These are phyloP conservation scores for Benthosema pterotum DNA, from an alignment of 2,797 vertebrate species.

Conservation along the genomic window DNA sequence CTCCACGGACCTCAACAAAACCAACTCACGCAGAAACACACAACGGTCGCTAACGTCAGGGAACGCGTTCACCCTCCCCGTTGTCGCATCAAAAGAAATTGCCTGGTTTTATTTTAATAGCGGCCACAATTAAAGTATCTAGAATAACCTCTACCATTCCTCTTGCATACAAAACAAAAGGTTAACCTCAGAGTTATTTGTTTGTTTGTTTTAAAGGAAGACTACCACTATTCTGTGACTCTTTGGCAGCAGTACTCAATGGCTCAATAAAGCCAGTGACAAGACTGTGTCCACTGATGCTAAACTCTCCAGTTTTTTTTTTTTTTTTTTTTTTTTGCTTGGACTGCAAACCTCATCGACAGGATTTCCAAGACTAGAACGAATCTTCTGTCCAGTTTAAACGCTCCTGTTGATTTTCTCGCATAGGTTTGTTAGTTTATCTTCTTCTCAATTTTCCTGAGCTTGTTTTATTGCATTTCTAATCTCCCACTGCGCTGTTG, in stretches of 20 bases:
- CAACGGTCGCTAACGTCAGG: too few species aligned
- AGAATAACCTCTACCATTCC: slow-evolving; percentile 33
- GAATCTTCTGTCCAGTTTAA: slow-evolving; percentile 31
- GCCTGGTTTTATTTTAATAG: slow-evolving; percentile 40
- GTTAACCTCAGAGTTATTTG: slow-evolving; percentile 23
- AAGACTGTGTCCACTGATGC: not conserved
- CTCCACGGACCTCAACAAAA: slow-evolving; percentile 45
- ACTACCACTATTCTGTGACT: slow-evolving; percentile 59
- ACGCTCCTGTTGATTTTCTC: slow-evolving; percentile 41
- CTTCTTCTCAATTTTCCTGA: slow-evolving; percentile 11
- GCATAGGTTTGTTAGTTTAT: slow-evolving; percentile 9
- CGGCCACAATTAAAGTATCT: slow-evolving; percentile 53
- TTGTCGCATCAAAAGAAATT: slow-evolving; percentile 43
- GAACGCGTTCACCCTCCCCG: slow-evolving; percentile 12
- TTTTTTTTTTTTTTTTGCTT: slow-evolving; percentile 45
- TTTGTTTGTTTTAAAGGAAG: slow-evolving; percentile 31
- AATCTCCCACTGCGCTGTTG: not conserved
- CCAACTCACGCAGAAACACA: too few species aligned
- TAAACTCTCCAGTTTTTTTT: slow-evolving; percentile 15
- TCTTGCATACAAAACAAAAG: slow-evolving; percentile 46
- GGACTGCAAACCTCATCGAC: slow-evolving; percentile 4
- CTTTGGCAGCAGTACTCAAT: slow-evolving; percentile 59
- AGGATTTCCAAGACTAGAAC: slow-evolving; percentile 5
- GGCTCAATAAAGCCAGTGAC: slow-evolving; percentile 38
- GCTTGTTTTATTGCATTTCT: too few species aligned